A percentile compares a stretch with the other conserved stretches of the same genome.
These are phyloP conservation scores for Hycleus phaleratus DNA, from an alignment of 1,140 invertebrate genomes.

Conservation along the genomic window DNA sequence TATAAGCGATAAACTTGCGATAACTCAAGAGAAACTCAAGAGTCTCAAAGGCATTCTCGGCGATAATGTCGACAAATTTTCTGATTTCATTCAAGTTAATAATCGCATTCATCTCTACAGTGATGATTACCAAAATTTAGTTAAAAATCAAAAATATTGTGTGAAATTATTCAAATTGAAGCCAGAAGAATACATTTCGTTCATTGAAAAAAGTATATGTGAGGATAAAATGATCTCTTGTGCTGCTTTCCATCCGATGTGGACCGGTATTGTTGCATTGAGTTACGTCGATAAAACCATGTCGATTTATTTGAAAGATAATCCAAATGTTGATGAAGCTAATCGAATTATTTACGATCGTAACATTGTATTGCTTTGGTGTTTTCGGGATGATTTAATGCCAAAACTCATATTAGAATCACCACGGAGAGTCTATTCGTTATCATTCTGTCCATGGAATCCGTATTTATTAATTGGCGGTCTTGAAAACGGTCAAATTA, in stretches of 20 bases:
- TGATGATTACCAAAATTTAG: slow-evolving; percentile 48
- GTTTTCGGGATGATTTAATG: slow-evolving; percentile 57
- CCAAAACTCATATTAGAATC: slow-evolving; percentile 63
- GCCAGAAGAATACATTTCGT: slow-evolving; percentile 47
- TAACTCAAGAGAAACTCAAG: slow-evolving; percentile 31
- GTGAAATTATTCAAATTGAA: neutral
- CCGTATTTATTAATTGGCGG: slow-evolving; percentile 62
- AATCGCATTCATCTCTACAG: slow-evolving; percentile 56
- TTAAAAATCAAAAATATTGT: neutral
- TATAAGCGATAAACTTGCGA: slow-evolving; percentile 14
- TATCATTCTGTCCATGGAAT: slow-evolving; percentile 61
- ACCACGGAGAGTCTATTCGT: slow-evolving; percentile 52
- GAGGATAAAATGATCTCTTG: slow-evolving; percentile 57
- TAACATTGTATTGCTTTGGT: slow-evolving; percentile 65
- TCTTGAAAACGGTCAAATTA: slow-evolving; percentile 61
- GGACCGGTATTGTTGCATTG: slow-evolving; percentile 55
- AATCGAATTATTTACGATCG: slow-evolving; percentile 41
- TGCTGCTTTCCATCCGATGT: slow-evolving; percentile 59
- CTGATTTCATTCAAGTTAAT: slow-evolving; percentile 48
- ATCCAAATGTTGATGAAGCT: slow-evolving; percentile 25
- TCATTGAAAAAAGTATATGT: slow-evolving; percentile 50
- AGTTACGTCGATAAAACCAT: slow-evolving; percentile 50
- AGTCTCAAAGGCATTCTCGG: slow-evolving; percentile 21
- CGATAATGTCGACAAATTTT: slow-evolving; percentile 31
- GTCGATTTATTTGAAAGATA: slow-evolving; percentile 17